Evolutionary conservation across 1,140 invertebrate genomes (phyloP).

Genomic region (Zelostemma sp.): DNA sequence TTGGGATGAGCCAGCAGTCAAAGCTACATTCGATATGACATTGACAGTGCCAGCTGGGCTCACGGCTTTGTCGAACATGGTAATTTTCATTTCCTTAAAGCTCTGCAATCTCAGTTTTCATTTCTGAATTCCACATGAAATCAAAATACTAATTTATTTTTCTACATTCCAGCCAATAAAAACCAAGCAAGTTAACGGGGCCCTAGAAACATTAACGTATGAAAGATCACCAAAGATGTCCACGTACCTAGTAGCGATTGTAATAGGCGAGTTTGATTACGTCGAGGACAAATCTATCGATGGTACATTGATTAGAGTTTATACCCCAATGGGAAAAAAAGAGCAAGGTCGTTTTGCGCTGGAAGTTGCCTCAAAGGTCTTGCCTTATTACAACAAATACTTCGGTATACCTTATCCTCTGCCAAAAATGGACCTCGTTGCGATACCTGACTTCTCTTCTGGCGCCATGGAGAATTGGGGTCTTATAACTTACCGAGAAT

Average conservation of each 20-base stretch:
- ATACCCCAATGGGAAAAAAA: conserved; percentile 91
- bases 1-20: conserved; percentile 97
- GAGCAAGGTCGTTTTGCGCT: conserved; percentile 94
- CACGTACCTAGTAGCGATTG: conserved; percentile 93
- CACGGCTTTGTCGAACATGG: conserved; percentile 95
- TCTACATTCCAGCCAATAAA: conserved; percentile 58
- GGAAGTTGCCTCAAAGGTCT: conserved; percentile 85
- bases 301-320: conserved; percentile 90
- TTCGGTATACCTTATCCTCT: conserved; percentile 96
- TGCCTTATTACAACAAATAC: conserved; percentile 95
- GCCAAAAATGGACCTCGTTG: conserved; percentile 96
- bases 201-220: no score
- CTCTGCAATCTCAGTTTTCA: no score
- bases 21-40: conserved; percentile 94
- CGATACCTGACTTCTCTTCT: conserved; percentile 91
- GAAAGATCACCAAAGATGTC: conserved; percentile 95
- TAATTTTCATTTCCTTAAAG: no score
- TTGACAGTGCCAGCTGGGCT: conserved; percentile 82
- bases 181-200: conserved; percentile 4
- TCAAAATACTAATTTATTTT: no score
- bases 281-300: conserved; percentile 86
- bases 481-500: conserved; percentile 85
- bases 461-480: conserved; percentile 99
- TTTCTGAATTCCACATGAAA: no score
- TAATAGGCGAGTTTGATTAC: conserved; percentile 95